These are phyloP conservation scores for Tetranychus piercei DNA, from an alignment of 2,888 invertebrate species.

Conservation along the genomic window DNA sequence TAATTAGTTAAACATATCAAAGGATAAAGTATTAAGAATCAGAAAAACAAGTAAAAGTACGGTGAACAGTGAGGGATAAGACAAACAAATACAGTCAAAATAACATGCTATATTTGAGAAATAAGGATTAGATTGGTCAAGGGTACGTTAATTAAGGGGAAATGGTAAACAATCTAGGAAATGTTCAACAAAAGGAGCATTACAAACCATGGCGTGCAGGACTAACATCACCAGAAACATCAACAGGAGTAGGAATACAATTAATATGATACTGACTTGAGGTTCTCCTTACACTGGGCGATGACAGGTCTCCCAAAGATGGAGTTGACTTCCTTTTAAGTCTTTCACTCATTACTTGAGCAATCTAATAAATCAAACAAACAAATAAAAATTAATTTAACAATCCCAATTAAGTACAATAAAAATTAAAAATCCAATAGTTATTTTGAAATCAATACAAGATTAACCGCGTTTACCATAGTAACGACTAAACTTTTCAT, in stretches of 20 bases:
- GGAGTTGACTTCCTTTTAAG: not conserved
- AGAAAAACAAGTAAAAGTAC: not conserved
- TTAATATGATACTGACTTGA: conserved; percentile 7
- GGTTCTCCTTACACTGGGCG: conserved; percentile 1
- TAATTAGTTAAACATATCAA: not conserved
- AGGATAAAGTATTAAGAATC: not conserved
- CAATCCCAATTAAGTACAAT: not conserved
- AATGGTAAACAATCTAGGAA: not conserved
- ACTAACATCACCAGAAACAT: not conserved
- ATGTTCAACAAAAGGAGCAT: not conserved
- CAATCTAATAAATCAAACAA: not conserved
- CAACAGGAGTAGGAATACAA: conserved; percentile 1
- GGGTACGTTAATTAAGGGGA: not conserved
- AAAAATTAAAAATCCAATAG: not conserved
- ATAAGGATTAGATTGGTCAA: no score
- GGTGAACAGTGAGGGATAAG: not conserved
- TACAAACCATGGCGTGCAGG: not conserved
- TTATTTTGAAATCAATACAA: not conserved
- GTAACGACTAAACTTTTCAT: not conserved
- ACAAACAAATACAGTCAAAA: not conserved
- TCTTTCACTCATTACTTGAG: not conserved
- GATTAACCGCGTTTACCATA: not conserved
- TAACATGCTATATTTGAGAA: no score
- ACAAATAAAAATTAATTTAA: not conserved
- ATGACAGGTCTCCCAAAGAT: not conserved